Conservation (phyloP, 2,888 invertebrate species). For the Itoplectis maculator region DNA sequence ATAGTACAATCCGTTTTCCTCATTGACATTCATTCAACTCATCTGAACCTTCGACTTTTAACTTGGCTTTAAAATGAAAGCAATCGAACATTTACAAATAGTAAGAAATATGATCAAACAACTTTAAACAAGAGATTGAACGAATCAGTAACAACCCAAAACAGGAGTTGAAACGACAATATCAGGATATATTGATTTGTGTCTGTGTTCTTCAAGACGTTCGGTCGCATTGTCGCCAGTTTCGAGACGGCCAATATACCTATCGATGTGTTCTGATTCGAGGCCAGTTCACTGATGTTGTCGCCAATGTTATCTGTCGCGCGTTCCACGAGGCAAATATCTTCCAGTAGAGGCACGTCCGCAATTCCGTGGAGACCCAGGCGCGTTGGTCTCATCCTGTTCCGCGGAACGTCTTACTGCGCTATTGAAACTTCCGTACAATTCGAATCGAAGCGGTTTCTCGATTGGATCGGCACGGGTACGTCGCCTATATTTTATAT, state of each 20-base stretch:
- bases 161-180: background rate
- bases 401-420: conserved; percentile 24
- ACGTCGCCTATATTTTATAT: conserved; percentile 9
- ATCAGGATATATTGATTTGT: background rate
- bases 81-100: too few species aligned
- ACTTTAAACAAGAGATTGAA: background rate
- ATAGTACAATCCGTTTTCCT: too few species aligned
- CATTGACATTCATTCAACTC: too few species aligned
- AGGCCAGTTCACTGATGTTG: conserved; percentile 15
- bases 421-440: conserved; percentile 46
- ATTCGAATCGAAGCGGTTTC: conserved; percentile 43
- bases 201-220: background rate
- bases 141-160: background rate
- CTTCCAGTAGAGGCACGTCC: conserved; percentile 55
- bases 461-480: conserved; percentile 9
- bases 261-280: conserved; percentile 13
- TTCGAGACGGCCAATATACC: background rate
- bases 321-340: conserved; percentile 28
- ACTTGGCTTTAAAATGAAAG: too few species aligned
- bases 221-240: background rate
- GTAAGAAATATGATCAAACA: too few species aligned
- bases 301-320: background rate
- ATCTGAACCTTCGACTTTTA: too few species aligned
- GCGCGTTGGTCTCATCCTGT: conserved; percentile 36
- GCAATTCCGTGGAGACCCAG: conserved; percentile 52